A percentile compares a stretch with the other conserved stretches of the same genome.
Conservation (phyloP, 2,797 vertebrate genomes). For the Eidolon dupreanum region DNA sequence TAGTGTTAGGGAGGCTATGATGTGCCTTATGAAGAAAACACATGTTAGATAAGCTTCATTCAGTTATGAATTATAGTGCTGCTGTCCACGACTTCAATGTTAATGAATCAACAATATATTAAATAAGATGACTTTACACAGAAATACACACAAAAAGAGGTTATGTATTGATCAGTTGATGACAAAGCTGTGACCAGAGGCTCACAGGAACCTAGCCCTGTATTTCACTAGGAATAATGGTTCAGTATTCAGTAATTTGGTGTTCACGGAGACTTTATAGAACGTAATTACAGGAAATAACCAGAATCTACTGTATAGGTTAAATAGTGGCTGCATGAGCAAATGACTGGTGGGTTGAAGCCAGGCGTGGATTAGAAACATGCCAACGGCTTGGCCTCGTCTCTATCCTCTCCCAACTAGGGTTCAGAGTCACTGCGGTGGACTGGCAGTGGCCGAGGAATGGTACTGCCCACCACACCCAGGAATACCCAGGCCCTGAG, state of each 20-base stretch:
- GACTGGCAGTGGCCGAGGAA: constrained; percentile 84
- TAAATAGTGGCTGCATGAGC: neutral
- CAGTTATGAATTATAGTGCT: neutral
- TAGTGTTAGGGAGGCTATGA: neutral
- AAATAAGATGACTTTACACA: neutral
- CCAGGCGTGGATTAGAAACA: rapidly evolving
- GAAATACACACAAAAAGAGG: neutral
- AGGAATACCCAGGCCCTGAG: constrained; percentile 76
- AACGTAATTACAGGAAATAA: neutral
- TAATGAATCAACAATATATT: neutral
- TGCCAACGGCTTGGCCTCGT: neutral
- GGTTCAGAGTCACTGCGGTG: constrained; percentile 67
- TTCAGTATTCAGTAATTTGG: neutral
- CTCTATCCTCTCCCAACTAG: constrained; percentile 46
- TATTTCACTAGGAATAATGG: neutral
- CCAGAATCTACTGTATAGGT: rapidly evolving
- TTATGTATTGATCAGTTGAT: neutral
- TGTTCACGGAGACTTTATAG: neutral
- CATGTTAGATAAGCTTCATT: neutral
- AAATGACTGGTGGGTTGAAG: neutral
- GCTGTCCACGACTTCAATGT: neutral
- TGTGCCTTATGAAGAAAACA: neutral
- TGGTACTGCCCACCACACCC: constrained; percentile 78
- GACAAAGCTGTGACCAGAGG: neutral
- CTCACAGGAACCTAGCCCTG: neutral